These are phyloP conservation scores for Steinernema hermaphroditum DNA, from an alignment of 2,888 invertebrate genomes.

Conservation along the genomic window DNA sequence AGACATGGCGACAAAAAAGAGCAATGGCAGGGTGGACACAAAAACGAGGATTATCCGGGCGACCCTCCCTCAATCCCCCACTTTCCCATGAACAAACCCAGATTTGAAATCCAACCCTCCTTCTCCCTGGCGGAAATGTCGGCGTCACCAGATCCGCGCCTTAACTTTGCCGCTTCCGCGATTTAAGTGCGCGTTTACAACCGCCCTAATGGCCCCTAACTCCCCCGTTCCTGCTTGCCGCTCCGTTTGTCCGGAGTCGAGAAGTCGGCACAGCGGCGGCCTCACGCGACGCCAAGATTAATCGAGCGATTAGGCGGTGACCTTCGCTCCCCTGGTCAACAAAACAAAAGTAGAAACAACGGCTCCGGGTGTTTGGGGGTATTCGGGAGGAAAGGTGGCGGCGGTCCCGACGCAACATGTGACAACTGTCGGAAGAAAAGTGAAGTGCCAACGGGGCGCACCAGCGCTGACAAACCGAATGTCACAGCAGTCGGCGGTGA, in stretches of 20 bases:
- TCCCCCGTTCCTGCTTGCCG: neutral
- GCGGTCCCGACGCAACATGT: no score
- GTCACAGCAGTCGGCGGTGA: neutral
- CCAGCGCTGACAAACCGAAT: conserved; percentile 7
- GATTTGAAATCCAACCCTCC: neutral
- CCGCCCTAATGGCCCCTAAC: neutral
- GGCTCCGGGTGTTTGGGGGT: no score
- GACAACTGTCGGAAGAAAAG: conserved; percentile 23
- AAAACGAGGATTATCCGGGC: neutral
- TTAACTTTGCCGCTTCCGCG: neutral
- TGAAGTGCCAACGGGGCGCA: conserved; percentile 28
- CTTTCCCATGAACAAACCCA: neutral
- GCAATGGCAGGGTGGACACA: no score
- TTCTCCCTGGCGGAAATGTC: neutral
- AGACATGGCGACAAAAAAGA: no score
- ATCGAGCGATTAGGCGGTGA: no score
- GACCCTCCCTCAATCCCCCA: neutral
- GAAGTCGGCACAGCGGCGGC: no score
- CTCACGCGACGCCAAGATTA: no score
- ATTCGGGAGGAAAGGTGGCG: neutral
- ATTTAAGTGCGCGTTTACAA: conserved; percentile 1
- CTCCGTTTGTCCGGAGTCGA: neutral
- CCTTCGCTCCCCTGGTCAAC: no score
- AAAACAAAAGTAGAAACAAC: no score
- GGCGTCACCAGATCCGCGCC: neutral